Percentiles rank a stretch among this genome's conserved stretches.
Conservation (phyloP, 1,140 invertebrate species). For the Elymnias hypermnestra region DNA sequence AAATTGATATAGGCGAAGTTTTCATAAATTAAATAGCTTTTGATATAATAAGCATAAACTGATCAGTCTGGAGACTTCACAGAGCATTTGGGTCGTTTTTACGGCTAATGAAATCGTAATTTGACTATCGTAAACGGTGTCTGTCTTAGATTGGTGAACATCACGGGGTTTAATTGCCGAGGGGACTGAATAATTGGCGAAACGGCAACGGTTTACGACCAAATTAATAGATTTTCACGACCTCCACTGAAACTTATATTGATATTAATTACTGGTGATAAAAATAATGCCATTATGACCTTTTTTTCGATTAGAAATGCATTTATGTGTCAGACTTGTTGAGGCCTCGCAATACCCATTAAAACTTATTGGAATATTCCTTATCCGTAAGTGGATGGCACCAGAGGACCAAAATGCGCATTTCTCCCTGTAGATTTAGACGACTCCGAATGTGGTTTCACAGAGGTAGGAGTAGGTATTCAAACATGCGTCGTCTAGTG, state of each 20-base stretch:
- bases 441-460: too few relatives aligned
- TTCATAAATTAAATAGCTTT: background rate
- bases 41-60: background rate
- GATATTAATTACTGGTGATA: conserved; percentile 22
- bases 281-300: too few relatives aligned
- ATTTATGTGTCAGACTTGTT: too few relatives aligned
- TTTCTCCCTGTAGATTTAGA: too few relatives aligned
- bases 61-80: conserved; percentile 25
- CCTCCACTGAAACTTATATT: conserved; percentile 48
- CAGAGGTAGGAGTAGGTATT: too few relatives aligned
- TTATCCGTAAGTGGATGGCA: too few relatives aligned
- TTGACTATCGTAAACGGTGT: conserved; percentile 61
- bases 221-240: conserved; percentile 68
- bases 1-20: too few relatives aligned
- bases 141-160: conserved; percentile 68
- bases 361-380: too few relatives aligned
- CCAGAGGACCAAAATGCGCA: too few relatives aligned
- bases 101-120: conserved; percentile 61
- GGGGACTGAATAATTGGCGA: conserved; percentile 68
- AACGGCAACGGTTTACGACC: conserved; percentile 60
- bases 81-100: conserved; percentile 47
- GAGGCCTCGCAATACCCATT: too few relatives aligned
- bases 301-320: too few relatives aligned
- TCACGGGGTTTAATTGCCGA: conserved; percentile 69
- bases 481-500: too few relatives aligned